These are phyloP conservation scores for Leptobrachium leishanense DNA, from an alignment of 2,113 vertebrate genomes.

Conservation along the genomic window DNA sequence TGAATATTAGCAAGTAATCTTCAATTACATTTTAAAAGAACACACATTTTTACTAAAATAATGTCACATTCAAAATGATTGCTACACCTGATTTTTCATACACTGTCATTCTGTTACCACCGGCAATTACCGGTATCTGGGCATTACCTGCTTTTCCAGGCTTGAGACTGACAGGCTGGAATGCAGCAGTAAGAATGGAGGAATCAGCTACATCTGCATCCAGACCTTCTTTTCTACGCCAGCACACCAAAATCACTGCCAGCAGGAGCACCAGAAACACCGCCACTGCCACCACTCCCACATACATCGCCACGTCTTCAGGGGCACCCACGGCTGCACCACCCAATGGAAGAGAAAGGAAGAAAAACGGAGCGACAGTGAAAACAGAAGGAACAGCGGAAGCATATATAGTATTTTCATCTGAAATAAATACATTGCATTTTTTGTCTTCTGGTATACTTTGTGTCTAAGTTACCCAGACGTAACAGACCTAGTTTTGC, in stretches of 20 bases:
- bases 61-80: too few relatives aligned
- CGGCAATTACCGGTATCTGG: background rate
- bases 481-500: too few relatives aligned
- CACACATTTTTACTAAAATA: too few relatives aligned
- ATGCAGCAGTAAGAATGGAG: conserved; percentile 96
- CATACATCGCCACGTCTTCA: conserved; percentile 90
- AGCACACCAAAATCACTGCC: conserved; percentile 88
- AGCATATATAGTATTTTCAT: too few relatives aligned
- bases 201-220: conserved; percentile 94
- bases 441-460: too few relatives aligned
- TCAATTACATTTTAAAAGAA: too few relatives aligned
- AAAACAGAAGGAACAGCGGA: too few relatives aligned
- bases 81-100: too few relatives aligned
- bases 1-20: too few relatives aligned
- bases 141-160: conserved; percentile 93
- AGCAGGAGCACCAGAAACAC: conserved; percentile 90
- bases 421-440: too few relatives aligned
- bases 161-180: conserved; percentile 98
- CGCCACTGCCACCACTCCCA: conserved; percentile 89
- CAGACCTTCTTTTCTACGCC: conserved; percentile 90
- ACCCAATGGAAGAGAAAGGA: conserved; percentile 31
- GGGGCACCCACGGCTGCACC: conserved; percentile 74
- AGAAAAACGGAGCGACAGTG: background rate
- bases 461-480: too few relatives aligned
- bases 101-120: too few relatives aligned